Evolutionary conservation across 2,113 vertebrate genomes (phyloP).

Genomic region (Sphaerodactylus townsendi): DNA sequence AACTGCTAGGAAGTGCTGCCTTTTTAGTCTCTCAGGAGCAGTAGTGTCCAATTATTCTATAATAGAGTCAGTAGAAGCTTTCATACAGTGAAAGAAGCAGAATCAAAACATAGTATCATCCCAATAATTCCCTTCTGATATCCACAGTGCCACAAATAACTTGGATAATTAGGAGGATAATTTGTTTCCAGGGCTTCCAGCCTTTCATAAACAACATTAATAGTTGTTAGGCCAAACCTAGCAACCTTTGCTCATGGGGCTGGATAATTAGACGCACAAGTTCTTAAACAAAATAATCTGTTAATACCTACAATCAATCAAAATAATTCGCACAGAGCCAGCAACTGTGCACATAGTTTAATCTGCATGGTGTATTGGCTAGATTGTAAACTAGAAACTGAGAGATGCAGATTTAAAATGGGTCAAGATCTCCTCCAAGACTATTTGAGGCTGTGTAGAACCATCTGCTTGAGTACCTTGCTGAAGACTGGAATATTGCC

Average conservation of each 20-base stretch:
- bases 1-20: conserved; percentile 31
- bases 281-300: conserved; percentile 30
- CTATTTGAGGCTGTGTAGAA: no score
- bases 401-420: no score
- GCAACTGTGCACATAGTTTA: conserved; percentile 14
- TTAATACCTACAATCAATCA: conserved; percentile 40
- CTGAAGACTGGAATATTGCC: no score
- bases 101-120: conserved; percentile 52
- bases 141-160: conserved; percentile 63
- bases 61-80: conserved; percentile 41
- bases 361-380: background rate
- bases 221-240: background rate
- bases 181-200: conserved; percentile 53
- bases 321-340: conserved; percentile 24
- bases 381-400: background rate
- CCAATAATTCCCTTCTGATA: conserved; percentile 64
- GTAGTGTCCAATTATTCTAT: conserved; percentile 40
- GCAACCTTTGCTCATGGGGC: background rate
- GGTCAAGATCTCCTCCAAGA: no score
- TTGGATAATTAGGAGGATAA: conserved; percentile 53
- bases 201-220: background rate
- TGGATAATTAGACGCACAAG: conserved; percentile 38
- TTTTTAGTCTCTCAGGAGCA: conserved; percentile 40
- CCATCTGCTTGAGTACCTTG: no score
- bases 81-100: conserved; percentile 12